A percentile compares a stretch with the other conserved stretches of the same genome.
Evolutionary conservation across 2,113 vertebrate genomes (phyloP).

Genomic region (Hiodon alosoides): DNA sequence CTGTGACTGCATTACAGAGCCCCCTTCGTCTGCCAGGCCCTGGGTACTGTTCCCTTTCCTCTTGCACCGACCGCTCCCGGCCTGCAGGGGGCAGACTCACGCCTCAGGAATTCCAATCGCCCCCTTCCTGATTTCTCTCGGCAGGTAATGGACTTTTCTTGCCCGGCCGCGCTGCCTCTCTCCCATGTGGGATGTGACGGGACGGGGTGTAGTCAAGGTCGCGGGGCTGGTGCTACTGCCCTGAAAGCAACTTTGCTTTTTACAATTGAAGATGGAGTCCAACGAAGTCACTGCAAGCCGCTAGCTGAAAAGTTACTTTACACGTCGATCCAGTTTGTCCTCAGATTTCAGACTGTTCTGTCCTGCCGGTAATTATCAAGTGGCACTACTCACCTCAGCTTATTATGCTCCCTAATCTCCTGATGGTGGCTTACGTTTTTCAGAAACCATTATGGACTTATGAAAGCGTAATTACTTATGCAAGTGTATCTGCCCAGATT

Average conservation of each 20-base stretch:
- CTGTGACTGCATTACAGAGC: constrained; percentile 3
- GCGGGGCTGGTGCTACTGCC: too few relatives aligned
- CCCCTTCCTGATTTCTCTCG: background rate
- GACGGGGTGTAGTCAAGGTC: background rate
- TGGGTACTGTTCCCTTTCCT: background rate
- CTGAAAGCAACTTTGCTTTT: background rate
- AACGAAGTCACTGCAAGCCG: too few relatives aligned
- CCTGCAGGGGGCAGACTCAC: constrained; percentile 20
- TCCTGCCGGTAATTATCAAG: constrained; percentile 1
- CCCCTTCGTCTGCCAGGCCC: background rate
- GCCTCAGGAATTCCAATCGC: background rate
- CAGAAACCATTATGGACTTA: constrained; percentile 42
- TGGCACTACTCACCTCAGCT: constrained; percentile 20
- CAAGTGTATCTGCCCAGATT: constrained; percentile 19
- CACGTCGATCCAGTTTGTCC: background rate
- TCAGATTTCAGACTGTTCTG: background rate
- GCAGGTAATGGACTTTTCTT: background rate
- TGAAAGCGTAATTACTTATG: constrained; percentile 40
- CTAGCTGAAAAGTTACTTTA: background rate
- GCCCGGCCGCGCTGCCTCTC: background rate
- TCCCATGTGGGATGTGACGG: too few relatives aligned
- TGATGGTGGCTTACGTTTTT: constrained; percentile 38
- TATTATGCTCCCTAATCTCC: constrained; percentile 36
- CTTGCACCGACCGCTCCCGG: background rate
- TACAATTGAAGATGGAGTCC: background rate